Base-by-base conservation (phyloP, 2,113 vertebrate species). In the Serilophus lunatus region DNA sequence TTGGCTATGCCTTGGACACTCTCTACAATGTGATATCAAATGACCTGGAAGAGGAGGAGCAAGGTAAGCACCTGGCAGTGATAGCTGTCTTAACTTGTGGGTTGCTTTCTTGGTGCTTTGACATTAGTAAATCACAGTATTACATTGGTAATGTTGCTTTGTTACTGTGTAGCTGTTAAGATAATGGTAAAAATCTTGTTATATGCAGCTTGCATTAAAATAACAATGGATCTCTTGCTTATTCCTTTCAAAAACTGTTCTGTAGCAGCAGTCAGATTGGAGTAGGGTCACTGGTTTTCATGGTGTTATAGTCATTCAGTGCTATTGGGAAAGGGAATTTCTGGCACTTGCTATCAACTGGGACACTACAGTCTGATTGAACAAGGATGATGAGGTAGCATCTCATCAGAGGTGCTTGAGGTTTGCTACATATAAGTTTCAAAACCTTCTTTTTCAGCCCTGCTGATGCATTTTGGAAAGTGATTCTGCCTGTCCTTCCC, bases 1-100 rank as follows among this genome's bases (percentile, higher is more conserved):
- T 99, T 74, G 99, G 99, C 90, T 99, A 99, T 94, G 98, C 99
- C 97, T 98, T 99, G 98, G 99, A 99, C 97, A 99, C 99, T 4
- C 97, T 99, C 45, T 99, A 99, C 98, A 99, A 99, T 94, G 97
- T 99, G 86, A 98, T 99, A 97, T 99, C 98, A 78, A 99, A 99
- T 88, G 99, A 99, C 85, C 98, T 99, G 56, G 99, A 99, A 94
- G 99, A 99, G 95, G 98, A 98, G 89, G 98, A 99, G 80, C 98
- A 98, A 98, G 99, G 99, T 99, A 98, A 97, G 97, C 63, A 25
- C 81, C 79, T 38, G 49, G 68, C 44, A 59, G 61, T 69, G 49
- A 47, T 31, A 86, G 45, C 4, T 75, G 11, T 72, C 3, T 38
- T 38, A 80, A 80, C 47, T 38, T 42, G 65, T 23, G 76, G 36